These are phyloP conservation scores for Melieria omissa DNA, from an alignment of 2,888 invertebrate species.

Conservation along the genomic window DNA sequence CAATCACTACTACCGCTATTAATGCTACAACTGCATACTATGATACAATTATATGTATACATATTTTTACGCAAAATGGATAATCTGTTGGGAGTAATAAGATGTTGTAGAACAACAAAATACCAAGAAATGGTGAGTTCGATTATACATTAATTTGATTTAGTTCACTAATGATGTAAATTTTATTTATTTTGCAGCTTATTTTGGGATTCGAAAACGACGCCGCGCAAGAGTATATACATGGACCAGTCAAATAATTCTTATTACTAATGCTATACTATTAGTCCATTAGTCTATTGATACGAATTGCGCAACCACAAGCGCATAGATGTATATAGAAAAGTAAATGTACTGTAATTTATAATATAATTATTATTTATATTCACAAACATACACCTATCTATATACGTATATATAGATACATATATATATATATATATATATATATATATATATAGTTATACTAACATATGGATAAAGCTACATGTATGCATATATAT, in stretches of 20 bases:
- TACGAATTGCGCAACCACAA: conserved; percentile 31
- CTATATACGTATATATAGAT: conserved; percentile 24
- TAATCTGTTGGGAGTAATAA: conserved; percentile 7
- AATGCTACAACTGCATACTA: conserved; percentile 34
- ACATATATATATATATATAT: conserved; percentile 24
- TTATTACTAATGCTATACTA: conserved; percentile 33
- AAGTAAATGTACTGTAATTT: conserved; percentile 20
- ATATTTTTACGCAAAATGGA: neutral
- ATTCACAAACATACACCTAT: conserved; percentile 22
- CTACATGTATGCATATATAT: conserved; percentile 8
- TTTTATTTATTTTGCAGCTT: conserved; percentile 22
- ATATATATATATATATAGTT: conserved; percentile 19
- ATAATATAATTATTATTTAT: neutral
- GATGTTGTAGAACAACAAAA: conserved; percentile 26
- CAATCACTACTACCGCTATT: conserved; percentile 39
- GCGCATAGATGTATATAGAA: conserved; percentile 20
- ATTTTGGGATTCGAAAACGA: conserved; percentile 25
- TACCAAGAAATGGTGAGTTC: conserved; percentile 22
- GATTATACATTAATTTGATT: neutral
- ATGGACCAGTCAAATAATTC: conserved; percentile 46
- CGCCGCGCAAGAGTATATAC: conserved; percentile 30
- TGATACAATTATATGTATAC: conserved; percentile 12
- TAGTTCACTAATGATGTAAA: neutral
- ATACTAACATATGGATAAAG: conserved; percentile 12
- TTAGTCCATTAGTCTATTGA: conserved; percentile 32